Evolutionary conservation across 2,113 vertebrate species (phyloP).

Genomic region (Octodon degus): DNA sequence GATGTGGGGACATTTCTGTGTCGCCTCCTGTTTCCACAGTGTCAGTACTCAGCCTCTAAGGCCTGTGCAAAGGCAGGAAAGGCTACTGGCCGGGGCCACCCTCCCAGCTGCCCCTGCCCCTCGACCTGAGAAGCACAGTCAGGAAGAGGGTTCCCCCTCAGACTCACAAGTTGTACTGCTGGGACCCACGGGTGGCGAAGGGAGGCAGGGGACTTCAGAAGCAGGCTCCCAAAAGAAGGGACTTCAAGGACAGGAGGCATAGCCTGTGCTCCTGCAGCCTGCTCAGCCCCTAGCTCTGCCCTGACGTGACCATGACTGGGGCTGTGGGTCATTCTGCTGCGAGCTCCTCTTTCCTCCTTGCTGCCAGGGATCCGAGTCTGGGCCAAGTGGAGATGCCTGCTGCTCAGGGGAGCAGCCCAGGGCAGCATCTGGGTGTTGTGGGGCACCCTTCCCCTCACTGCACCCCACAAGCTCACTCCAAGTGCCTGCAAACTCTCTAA

Average conservation of each 20-base stretch:
- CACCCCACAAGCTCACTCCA: neutral
- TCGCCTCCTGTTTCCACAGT: neutral
- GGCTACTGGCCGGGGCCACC: accelerated
- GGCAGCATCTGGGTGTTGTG: neutral
- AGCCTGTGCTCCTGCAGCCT: neutral
- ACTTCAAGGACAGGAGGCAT: neutral
- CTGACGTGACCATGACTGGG: too few relatives aligned
- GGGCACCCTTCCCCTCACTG: neutral
- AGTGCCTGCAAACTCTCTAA: neutral
- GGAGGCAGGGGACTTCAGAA: neutral
- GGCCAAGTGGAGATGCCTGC: neutral
- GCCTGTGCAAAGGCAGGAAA: neutral
- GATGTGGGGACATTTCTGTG: too few relatives aligned
- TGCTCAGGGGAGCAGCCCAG: neutral
- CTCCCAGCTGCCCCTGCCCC: neutral
- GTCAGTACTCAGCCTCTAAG: accelerated
- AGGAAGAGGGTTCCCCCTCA: neutral
- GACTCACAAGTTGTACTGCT: accelerated
- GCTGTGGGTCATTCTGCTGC: too few relatives aligned
- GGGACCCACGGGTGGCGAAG: neutral
- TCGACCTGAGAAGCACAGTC: accelerated
- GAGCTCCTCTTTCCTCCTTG: neutral
- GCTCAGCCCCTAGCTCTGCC: too few relatives aligned
- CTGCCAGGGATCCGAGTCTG: accelerated
- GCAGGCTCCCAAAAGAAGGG: neutral